A percentile compares a stretch with the other conserved stretches of the same genome.
phyloP scores from a whole-genome alignment of 1,140 invertebrate genomes.

The Drosophila truncata region DNA sequence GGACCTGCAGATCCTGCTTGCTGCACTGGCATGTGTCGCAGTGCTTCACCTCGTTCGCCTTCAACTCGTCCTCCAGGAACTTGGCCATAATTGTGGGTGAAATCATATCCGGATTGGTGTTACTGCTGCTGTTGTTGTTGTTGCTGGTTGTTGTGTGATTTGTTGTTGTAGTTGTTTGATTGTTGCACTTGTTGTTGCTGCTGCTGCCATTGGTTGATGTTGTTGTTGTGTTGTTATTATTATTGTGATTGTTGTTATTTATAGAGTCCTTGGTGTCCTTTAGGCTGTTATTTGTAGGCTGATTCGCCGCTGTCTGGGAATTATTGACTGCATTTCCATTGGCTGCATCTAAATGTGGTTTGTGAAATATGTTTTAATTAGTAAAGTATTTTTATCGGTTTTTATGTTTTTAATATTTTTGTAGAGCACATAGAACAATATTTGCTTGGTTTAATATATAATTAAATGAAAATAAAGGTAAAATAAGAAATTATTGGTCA shows the following conservation, averaged over 20 bases:
- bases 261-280: conserved; percentile 56
- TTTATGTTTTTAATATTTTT: neutral
- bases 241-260: conserved; percentile 59
- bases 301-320: conserved; percentile 36
- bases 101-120: conserved; percentile 90
- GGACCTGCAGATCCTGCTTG: conserved; percentile 87
- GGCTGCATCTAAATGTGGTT: conserved; percentile 30
- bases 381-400: neutral
- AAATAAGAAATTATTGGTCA: neutral
- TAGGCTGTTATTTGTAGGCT: conserved; percentile 41
- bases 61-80: conserved; percentile 94
- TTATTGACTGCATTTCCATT: conserved; percentile 52
- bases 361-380: neutral
- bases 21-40: conserved; percentile 92
- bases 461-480: neutral
- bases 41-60: conserved; percentile 91
- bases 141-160: conserved; percentile 51
- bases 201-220: conserved; percentile 42
- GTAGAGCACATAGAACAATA: neutral
- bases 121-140: conserved; percentile 84
- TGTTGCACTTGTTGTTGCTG: conserved; percentile 58
- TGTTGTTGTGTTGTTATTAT: conserved; percentile 56
- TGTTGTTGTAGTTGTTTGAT: conserved; percentile 34
- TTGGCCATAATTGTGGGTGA: conserved; percentile 97
- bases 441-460: neutral